These are phyloP conservation scores for Bradypodion pumilum DNA, from an alignment of 2,797 vertebrate species.

Conservation along the genomic window DNA sequence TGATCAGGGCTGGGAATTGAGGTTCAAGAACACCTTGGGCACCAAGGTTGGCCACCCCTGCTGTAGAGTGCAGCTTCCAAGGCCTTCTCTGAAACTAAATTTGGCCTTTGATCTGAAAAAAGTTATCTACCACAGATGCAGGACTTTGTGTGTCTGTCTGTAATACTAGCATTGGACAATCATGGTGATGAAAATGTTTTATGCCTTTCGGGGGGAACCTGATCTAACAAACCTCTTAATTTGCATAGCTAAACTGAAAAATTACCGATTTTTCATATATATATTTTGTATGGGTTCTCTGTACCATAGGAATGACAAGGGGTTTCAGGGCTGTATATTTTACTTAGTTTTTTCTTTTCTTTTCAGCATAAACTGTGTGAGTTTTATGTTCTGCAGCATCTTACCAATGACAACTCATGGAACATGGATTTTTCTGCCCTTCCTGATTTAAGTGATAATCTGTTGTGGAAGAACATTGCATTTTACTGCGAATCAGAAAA, in stretches of 20 bases:
- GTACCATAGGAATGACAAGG: not conserved
- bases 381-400: constrained; percentile 52
- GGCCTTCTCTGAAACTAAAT: too few relatives aligned
- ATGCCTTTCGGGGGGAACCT: not conserved
- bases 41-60: too few relatives aligned
- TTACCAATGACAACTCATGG: constrained; percentile 34
- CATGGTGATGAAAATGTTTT: not conserved
- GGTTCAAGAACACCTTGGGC: too few relatives aligned
- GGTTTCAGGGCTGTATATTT: not conserved
- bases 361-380: constrained; percentile 47
- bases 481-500: constrained; percentile 69
- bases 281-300: not conserved
- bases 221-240: not conserved
- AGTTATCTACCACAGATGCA: too few relatives aligned
- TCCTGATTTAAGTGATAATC: constrained; percentile 66
- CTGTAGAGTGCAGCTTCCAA: too few relatives aligned
- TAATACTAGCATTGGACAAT: not conserved
- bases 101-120: too few relatives aligned
- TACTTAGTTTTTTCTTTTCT: not conserved
- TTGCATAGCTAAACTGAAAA: not conserved
- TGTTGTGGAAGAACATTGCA: constrained; percentile 68
- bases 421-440: constrained; percentile 62
- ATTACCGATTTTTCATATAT: not conserved
- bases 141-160: too few relatives aligned
- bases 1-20: too few relatives aligned